Evolutionary conservation across 1,140 invertebrate species (phyloP), one percentile per base, ranked within the genome.

Genomic region (Cydia amplana): DNA sequence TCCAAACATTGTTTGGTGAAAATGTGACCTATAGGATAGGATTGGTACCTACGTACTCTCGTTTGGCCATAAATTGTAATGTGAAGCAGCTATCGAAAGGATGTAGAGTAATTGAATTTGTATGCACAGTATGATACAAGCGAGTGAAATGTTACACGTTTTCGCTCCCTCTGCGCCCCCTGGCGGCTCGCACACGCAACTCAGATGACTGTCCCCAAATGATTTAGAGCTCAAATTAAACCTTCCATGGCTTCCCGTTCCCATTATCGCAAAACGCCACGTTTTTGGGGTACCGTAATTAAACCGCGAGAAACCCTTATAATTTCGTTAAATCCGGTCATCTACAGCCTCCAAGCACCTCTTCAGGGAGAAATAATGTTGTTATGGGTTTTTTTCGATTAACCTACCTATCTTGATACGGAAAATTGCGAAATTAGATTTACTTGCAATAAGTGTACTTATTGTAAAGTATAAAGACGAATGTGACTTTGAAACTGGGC

Each of bases 191-290:
- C 75, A 80, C 78, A 80, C 78, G 70, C 75, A 85, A 82, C 82
- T 83, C 77, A 80, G 77, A 83, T 83, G 81, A 83, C 76, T 82
- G 79, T 74, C 77, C 79, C 77, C 79, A 82, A 83, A 84, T 88
- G 84, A 87, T 87, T 87, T 85, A 85, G 80, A 78, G 78, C 75
- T 74, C 75, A 79, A 83, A 80, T 81, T 82, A 83, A 82, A 81
- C 81, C 79, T 80, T 83, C 75, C 32, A 67, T 23, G 60, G 64
- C 73, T 60, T 67, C 77, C 74, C 77, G 28, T 75, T 64, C 65
- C 65, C 65, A 70, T 43, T 70, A 70, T 70, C 65, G 32, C 65
- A 70, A 70, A 70, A 70, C 65, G 65, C 65, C 65, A 43, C 65
- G 65, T 70, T 70, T 70, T 67, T 70, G 32, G 65, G 65, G 65